These are phyloP conservation scores for Cynocephalus volans DNA, from an alignment of 2,113 vertebrate genomes.

Conservation along the genomic window DNA sequence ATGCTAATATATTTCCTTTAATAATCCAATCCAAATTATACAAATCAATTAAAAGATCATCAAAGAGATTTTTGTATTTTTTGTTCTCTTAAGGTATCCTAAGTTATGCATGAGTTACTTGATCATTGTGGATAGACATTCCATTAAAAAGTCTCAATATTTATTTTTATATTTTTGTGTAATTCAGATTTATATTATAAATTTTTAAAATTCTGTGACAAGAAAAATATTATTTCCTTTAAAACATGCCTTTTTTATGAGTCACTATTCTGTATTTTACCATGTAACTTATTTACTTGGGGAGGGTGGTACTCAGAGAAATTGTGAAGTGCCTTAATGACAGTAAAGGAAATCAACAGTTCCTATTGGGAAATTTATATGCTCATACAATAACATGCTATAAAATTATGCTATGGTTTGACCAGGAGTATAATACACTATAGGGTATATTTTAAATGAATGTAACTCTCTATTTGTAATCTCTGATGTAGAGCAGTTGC, in stretches of 20 bases:
- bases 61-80: not conserved
- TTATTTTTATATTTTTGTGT: not conserved
- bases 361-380: not conserved
- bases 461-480: not conserved
- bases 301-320: not conserved
- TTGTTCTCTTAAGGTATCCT: not conserved
- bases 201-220: not conserved
- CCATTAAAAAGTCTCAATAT: not conserved
- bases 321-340: not conserved
- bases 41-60: not conserved
- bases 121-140: not conserved
- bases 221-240: constrained; percentile 31
- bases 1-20: not conserved
- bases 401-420: not conserved
- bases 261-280: not conserved
- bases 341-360: not conserved
- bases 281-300: not conserved
- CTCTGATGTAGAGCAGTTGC: not conserved
- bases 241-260: not conserved
- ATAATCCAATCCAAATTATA: not conserved
- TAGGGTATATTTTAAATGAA: not conserved
- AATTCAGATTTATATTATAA: not conserved
- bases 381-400: not conserved
- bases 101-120: not conserved
- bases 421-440: not conserved